phyloP scores from a whole-genome alignment of 2,113 vertebrate species.

The Canis aureus region DNA sequence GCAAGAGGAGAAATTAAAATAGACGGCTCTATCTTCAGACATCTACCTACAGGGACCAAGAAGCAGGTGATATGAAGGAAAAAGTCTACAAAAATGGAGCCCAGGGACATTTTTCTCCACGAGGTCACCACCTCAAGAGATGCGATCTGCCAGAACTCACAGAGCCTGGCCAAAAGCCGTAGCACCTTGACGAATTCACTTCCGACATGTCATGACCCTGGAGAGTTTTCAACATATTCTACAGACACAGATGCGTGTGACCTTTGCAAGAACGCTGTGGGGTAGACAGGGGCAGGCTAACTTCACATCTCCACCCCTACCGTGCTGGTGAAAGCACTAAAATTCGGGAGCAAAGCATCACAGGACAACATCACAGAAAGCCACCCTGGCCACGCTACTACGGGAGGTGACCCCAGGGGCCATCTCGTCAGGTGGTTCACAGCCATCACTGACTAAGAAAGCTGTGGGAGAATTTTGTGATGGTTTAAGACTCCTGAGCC shows the following conservation, averaged over 20 bases:
- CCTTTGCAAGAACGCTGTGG: background rate
- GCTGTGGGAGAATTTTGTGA: background rate
- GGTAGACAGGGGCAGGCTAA: too few species aligned
- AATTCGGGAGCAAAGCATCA: background rate
- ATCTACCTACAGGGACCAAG: slow-evolving; percentile 54
- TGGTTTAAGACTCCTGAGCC: background rate
- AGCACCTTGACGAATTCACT: background rate
- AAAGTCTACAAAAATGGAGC: slow-evolving; percentile 9
- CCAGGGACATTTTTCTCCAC: slow-evolving; percentile 1
- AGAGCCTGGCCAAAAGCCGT: background rate
- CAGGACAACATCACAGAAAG: background rate
- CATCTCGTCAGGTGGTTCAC: fast-evolving
- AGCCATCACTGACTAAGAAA: background rate
- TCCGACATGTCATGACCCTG: background rate
- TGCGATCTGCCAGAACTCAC: background rate
- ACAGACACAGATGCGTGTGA: background rate
- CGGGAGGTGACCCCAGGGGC: background rate
- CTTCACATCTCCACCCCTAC: background rate
- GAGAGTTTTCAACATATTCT: background rate
- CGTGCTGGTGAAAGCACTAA: background rate
- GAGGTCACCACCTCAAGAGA: background rate
- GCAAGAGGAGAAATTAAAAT: slow-evolving; percentile 61
- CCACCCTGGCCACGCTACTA: background rate
- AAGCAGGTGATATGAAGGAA: slow-evolving; percentile 16
- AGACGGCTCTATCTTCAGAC: slow-evolving; percentile 21